Evolutionary conservation across 64 coral and sea anemone species (phyloP).

Genomic region (Pocillopora damicornis): DNA sequence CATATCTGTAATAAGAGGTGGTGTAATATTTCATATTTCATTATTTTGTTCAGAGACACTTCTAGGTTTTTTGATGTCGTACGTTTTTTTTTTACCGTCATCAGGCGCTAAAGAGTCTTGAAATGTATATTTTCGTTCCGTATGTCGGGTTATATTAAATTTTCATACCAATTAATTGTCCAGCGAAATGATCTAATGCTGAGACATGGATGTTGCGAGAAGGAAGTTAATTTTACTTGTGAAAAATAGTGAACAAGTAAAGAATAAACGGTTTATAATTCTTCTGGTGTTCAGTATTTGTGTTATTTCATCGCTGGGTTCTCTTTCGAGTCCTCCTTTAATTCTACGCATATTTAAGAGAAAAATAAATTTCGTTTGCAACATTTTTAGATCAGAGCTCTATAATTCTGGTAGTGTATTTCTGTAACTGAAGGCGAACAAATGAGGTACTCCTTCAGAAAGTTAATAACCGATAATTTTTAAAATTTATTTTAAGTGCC

Average conservation of each 20-base stretch:
- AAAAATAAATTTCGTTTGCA: too few relatives aligned
- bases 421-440: too few relatives aligned
- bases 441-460: too few relatives aligned
- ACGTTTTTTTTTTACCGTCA: constrained; percentile 3
- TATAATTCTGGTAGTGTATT: too few relatives aligned
- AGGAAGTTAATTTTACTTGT: constrained; percentile 1
- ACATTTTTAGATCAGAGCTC: too few relatives aligned
- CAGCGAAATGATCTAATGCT: background rate
- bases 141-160: background rate
- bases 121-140: background rate
- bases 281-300: background rate
- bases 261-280: constrained; percentile 13
- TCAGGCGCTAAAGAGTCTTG: background rate
- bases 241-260: background rate
- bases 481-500: too few relatives aligned
- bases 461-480: too few relatives aligned
- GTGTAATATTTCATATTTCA: constrained; percentile 15
- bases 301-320: background rate
- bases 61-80: background rate
- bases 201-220: background rate
- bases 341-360: background rate
- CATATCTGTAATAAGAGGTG: constrained; percentile 4
- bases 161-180: background rate
- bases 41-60: constrained; percentile 4
- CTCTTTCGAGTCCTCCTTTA: too few relatives aligned